Evolutionary conservation across 1,140 invertebrate species (phyloP), one percentile per base, ranked within the genome.

Genomic region (Zaprionus nigranus): DNA sequence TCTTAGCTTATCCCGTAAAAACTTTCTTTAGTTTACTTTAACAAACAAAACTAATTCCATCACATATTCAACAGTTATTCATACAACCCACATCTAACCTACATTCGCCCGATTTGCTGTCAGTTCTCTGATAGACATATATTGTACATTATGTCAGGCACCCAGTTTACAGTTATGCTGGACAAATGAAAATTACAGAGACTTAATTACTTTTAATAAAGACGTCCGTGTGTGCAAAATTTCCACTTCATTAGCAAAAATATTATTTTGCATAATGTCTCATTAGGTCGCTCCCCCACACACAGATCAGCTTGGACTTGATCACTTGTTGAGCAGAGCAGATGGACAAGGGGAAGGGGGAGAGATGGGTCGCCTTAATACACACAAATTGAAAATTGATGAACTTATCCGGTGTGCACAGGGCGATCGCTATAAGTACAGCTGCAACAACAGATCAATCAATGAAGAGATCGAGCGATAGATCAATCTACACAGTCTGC

Each of bases 351-450:
- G 13, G 13, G 12, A 4, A 1, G 3, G 1, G 17, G 46, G 17
- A 20, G 0, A 24, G 3, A 11, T 20, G 46, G 75, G 58, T 70
- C 74, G 88, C 87, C 88, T 91, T 91, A 91, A 91, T 88, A 91
- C 82, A 91, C 79, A 74, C 81, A 90, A 91, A 91, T 91, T 91
- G 90, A 80, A 91, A 82, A 91, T 88, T 91, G 90, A 91, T 91
- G 90, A 91, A 88, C 87, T 91, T 91, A 88, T 91, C 90, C 90
- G 90, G 90, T 91, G 61, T 61, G 51, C 38, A 40, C 20, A 22
- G 40, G 43, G 60, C 78, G 71, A 66, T 85, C 75, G 76, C 46
- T 80, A 65, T 75, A 90, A 75, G 68, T 82, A 86, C 71, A 75
- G 65, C 68, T 78, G 71, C 66, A 77, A 77, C 79, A 22, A 51